These are phyloP conservation scores for Chrysopilus asiliformis DNA, from an alignment of 2,888 invertebrate genomes.

Conservation along the genomic window DNA sequence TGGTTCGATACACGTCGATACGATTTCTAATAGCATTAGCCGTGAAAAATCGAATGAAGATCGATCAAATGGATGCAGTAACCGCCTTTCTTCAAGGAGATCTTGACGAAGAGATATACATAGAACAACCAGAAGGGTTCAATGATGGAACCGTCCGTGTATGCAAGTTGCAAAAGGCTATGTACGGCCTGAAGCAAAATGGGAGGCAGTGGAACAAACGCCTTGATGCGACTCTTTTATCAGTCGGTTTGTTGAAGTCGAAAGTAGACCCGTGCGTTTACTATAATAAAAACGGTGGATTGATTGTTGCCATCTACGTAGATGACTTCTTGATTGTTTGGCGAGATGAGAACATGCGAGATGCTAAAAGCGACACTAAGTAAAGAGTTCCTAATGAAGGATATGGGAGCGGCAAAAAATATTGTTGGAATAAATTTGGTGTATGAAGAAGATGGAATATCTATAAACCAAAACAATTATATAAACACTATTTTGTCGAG, in stretches of 20 bases:
- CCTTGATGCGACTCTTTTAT: not conserved
- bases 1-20: no score
- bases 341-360: no score
- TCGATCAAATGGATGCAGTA: no score
- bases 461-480: not conserved
- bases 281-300: not conserved
- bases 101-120: no score
- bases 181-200: no score
- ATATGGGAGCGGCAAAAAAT: slow-evolving; percentile 9
- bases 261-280: slow-evolving; percentile 2
- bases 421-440: slow-evolving; percentile 10
- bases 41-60: no score
- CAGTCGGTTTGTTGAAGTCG: not conserved
- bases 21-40: no score
- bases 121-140: no score
- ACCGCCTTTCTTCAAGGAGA: no score
- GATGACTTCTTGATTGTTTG: no score
- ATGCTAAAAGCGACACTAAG: not conserved
- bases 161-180: slow-evolving; percentile 1
- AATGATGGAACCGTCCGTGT: no score
- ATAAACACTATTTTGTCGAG: not conserved
- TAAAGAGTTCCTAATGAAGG: slow-evolving; percentile 10
- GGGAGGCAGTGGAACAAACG: no score
- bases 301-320: slow-evolving; percentile 2
- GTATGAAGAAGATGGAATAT: slow-evolving; percentile 1